Percentiles rank a stretch among this genome's conserved stretches.
Conservation (phyloP, 2,888 invertebrate species). For the Cataglyphis rosenhaueri region DNA sequence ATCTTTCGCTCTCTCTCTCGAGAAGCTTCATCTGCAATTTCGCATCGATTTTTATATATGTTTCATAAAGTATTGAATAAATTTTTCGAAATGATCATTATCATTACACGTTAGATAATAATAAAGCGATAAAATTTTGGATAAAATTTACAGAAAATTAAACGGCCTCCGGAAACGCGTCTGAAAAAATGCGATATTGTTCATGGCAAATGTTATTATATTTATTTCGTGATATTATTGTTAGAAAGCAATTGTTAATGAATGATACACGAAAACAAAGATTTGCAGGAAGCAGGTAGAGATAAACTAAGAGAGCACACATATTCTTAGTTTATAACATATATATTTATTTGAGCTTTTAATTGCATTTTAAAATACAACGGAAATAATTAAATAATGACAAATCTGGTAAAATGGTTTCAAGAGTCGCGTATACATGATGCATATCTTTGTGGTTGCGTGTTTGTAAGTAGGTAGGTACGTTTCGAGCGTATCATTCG, state of each 20-base stretch:
- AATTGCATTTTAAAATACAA: constrained; percentile 94
- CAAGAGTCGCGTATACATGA: constrained; percentile 93
- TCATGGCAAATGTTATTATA: not conserved
- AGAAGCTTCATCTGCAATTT: not conserved
- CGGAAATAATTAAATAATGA: constrained; percentile 93
- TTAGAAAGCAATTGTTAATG: not conserved
- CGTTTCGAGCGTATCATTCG: constrained; percentile 85
- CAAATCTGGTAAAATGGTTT: constrained; percentile 91
- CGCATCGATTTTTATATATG: not conserved
- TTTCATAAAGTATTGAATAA: not conserved
- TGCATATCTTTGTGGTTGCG: constrained; percentile 88
- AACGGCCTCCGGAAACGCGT: not conserved
- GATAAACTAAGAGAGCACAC: constrained; percentile 18
- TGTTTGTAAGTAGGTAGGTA: constrained; percentile 82
- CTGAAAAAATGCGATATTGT: not conserved
- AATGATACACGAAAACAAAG: not conserved
- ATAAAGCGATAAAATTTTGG: not conserved
- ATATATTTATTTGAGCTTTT: constrained; percentile 94
- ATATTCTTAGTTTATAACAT: constrained; percentile 90
- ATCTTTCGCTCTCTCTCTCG: not conserved
- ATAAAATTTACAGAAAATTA: not conserved
- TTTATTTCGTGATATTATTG: not conserved
- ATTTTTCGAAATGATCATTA: not conserved
- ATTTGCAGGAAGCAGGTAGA: constrained; percentile 9
- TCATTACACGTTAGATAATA: not conserved